These are phyloP conservation scores for Leucoptera coffeella DNA, from an alignment of 2,888 invertebrate genomes.

Conservation along the genomic window DNA sequence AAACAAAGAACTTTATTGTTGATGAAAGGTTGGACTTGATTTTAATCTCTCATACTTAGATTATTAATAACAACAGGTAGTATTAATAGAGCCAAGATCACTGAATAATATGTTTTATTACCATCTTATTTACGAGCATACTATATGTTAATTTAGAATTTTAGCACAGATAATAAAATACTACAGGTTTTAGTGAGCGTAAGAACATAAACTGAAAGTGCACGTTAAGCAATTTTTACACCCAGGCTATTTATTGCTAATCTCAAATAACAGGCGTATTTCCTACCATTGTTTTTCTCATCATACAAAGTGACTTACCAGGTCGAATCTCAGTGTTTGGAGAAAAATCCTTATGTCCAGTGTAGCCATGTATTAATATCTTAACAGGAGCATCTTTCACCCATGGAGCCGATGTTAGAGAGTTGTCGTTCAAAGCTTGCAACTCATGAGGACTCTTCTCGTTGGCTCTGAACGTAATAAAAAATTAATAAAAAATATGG, in stretches of 20 bases:
- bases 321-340: constrained; percentile 57
- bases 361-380: constrained; percentile 59
- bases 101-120: not conserved
- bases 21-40: no score
- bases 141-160: not conserved
- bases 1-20: no score
- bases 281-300: not conserved
- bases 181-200: not conserved
- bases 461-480: constrained; percentile 28
- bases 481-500: no score
- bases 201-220: not conserved
- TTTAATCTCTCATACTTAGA: no score
- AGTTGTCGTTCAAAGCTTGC: constrained; percentile 16
- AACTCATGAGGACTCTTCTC: constrained; percentile 36
- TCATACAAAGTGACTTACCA: constrained; percentile 17
- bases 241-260: no score
- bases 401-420: constrained; percentile 36
- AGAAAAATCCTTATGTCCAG: constrained; percentile 51
- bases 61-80: no score
- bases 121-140: constrained; percentile 1
- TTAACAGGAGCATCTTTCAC: constrained; percentile 38
- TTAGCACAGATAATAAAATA: no score
- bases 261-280: no score
- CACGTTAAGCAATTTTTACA: no score
- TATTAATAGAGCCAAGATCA: no score